Percentiles rank a stretch among this genome's conserved stretches.
These are phyloP conservation scores for Donacobius atricapilla DNA, from an alignment of 2,113 vertebrate genomes.

Conservation along the genomic window DNA sequence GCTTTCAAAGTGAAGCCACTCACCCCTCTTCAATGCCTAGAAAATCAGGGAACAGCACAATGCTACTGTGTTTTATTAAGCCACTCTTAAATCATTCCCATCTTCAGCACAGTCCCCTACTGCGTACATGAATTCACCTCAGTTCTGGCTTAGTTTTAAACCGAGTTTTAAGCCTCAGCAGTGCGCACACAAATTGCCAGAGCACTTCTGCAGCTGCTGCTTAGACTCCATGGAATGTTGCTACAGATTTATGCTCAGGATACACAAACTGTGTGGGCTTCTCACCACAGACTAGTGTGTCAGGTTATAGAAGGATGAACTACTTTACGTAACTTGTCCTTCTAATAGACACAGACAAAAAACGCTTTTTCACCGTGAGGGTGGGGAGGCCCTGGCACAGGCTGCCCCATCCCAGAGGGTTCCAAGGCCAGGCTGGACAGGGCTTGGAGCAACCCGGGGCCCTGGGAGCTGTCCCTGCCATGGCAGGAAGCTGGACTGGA, in stretches of 20 bases:
- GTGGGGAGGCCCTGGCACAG: background rate
- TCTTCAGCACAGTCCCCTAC: background rate
- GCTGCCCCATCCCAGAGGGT: background rate
- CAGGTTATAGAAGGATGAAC: background rate
- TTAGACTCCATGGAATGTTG: background rate
- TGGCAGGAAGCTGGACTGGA: accelerated
- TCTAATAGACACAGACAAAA: no score
- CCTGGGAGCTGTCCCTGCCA: background rate
- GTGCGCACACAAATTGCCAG: background rate
- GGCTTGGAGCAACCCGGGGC: accelerated
- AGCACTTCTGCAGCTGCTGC: background rate
- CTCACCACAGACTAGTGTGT: accelerated
- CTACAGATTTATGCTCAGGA: background rate
- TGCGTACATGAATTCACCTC: background rate
- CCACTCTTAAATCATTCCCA: background rate
- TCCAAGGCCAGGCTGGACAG: accelerated
- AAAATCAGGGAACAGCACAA: background rate
- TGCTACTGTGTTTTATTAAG: background rate
- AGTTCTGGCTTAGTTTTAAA: background rate
- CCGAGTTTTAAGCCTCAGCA: background rate
- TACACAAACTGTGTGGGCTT: background rate
- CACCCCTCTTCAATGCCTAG: background rate
- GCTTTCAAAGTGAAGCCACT: background rate
- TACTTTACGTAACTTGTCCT: background rate
- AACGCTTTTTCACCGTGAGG: accelerated